These are phyloP conservation scores for Ostrea denselamellosa DNA, from an alignment of 1,140 invertebrate species.

Conservation along the genomic window DNA sequence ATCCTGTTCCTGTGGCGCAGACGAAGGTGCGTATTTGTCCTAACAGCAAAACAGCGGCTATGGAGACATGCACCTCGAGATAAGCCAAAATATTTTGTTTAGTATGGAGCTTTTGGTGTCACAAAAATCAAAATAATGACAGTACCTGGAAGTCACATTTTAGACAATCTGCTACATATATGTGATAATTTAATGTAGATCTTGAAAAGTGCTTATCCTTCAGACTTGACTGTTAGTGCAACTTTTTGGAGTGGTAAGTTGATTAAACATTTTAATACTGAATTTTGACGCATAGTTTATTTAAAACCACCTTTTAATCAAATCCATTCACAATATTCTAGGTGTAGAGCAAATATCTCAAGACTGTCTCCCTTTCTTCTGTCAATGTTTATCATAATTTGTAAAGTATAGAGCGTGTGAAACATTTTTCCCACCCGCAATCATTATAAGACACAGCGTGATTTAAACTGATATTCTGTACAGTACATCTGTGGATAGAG, in stretches of 20 bases:
- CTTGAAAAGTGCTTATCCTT: not conserved
- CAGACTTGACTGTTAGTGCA: not conserved
- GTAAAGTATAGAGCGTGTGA: too few relatives aligned
- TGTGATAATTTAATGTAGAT: not conserved
- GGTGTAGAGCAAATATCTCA: too few relatives aligned
- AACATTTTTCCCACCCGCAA: too few relatives aligned
- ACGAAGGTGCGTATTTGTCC: not conserved
- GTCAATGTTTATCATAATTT: too few relatives aligned
- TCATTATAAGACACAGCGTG: too few relatives aligned
- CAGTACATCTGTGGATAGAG: too few relatives aligned
- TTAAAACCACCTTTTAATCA: too few relatives aligned
- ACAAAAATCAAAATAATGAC: conserved; percentile 7
- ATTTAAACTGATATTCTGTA: too few relatives aligned
- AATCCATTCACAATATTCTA: too few relatives aligned
- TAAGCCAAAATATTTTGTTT: conserved; percentile 20
- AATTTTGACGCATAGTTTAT: too few relatives aligned
- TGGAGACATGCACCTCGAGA: conserved; percentile 25
- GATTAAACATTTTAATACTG: not conserved
- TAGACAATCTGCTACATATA: not conserved
- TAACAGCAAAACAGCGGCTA: conserved; percentile 36
- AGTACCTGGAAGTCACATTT: not conserved
- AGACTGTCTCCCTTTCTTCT: too few relatives aligned
- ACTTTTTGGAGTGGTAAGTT: conserved; percentile 25
- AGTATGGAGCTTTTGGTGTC: not conserved
- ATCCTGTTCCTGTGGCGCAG: conserved; percentile 18